These are phyloP conservation scores for Hydroisotoma schaefferi DNA, from an alignment of 2,888 invertebrate genomes.

Conservation along the genomic window DNA sequence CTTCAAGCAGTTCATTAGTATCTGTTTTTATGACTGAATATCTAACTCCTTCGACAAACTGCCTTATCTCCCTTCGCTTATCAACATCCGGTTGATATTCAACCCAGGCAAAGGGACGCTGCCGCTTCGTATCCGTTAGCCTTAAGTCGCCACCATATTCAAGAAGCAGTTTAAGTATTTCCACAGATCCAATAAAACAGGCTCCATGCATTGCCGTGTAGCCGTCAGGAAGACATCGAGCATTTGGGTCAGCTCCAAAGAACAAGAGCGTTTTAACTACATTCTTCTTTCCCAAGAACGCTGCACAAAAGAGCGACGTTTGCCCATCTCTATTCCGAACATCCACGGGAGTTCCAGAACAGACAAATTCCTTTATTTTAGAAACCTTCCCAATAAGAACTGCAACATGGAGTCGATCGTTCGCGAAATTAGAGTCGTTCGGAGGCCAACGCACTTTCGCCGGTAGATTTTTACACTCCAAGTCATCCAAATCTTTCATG, in stretches of 20 bases:
- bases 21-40: constrained; percentile 31
- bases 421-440: constrained; percentile 12
- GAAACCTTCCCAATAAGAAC: constrained; percentile 33
- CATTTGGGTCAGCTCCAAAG: constrained; percentile 54
- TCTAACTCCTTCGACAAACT: constrained; percentile 45
- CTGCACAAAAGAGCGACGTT: constrained; percentile 54
- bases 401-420: constrained; percentile 33
- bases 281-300: constrained; percentile 50
- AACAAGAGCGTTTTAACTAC: constrained; percentile 51
- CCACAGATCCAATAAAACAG: constrained; percentile 51
- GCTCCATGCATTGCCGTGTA: constrained; percentile 54
- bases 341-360: constrained; percentile 49
- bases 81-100: constrained; percentile 36
- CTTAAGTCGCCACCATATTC: constrained; percentile 54
- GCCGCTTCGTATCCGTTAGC: constrained; percentile 52
- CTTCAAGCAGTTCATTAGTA: not conserved
- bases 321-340: constrained; percentile 51
- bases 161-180: constrained; percentile 51
- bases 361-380: constrained; percentile 32
- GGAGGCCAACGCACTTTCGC: constrained; percentile 34
- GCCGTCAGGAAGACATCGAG: constrained; percentile 51
- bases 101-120: constrained; percentile 50
- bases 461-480: constrained; percentile 31
- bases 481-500: too few species aligned
- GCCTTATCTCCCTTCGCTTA: constrained; percentile 28